Evolutionary conservation across 2,113 vertebrate genomes (phyloP), one percentile per base, ranked within the genome.

Genomic region (Sebastes fasciatus): DNA sequence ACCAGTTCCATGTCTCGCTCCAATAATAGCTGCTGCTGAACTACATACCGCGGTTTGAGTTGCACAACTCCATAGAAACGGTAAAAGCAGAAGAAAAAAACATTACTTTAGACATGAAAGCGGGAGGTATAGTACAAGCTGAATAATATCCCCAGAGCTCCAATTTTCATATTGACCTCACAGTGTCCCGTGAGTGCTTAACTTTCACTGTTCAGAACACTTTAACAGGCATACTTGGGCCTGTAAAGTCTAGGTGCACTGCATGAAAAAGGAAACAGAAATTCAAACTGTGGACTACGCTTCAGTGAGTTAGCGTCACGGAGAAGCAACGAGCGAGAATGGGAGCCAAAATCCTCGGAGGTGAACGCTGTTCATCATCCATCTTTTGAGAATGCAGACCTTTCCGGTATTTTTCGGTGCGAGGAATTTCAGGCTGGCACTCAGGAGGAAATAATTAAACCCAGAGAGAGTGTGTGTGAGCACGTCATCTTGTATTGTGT

Each of bases 151-250:
- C 90, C 88, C 85, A 73, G 6, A 81, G 78, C 83, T 80, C 86
- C 80, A 84, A 85, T 93, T 91, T 93, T 92, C 89, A 86, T 65
- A 77, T 85, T 89, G 89, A 90, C 90, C 92, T 92, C 40, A 19
- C 62, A 19, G 70, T 54, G 79, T 84, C 80, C 82, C 40, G 8
- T n/a, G 74, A 40, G 80, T 2, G 6, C 76, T 61, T 12, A 58
- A 77, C 86, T 83, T 72, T 57, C 26, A 61, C 79, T 77, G 78
- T 19, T 77, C 49, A 75, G 84, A 88, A 74, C 76, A 5, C 81
- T 89, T 89, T 83, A 86, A 93, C 85, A 87, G 83, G 83, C 78
- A 34, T 5, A 63, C 71, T 0, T 9, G 57, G 88, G 79, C 91
- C 85, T 79, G 74, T 92, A 84, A 92, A 90, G 79, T 58, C 6